A percentile compares a stretch with the other conserved stretches of the same genome.
Evolutionary conservation across 1,140 invertebrate genomes (phyloP).

Genomic region (Penaeus chinensis): DNA sequence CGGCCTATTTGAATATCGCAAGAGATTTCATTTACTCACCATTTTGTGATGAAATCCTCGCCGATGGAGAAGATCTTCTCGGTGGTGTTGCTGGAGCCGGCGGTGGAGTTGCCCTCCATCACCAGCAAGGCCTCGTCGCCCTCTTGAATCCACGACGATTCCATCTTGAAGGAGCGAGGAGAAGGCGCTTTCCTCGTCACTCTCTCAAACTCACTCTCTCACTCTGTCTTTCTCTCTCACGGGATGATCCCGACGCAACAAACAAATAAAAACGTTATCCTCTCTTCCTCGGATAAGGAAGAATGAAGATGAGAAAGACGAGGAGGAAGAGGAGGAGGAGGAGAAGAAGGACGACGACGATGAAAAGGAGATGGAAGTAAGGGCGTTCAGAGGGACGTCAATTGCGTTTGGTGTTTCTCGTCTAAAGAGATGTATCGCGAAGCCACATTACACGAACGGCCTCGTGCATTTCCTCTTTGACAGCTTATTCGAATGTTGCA

Average conservation of each 20-base stretch:
- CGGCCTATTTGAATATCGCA: too few relatives aligned
- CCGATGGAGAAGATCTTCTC: conserved; percentile 56
- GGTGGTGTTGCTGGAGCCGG: conserved; percentile 51
- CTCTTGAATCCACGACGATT: conserved; percentile 20
- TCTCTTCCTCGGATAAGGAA: background rate
- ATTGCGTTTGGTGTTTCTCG: too few relatives aligned
- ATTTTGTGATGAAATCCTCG: conserved; percentile 55
- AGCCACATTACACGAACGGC: too few relatives aligned
- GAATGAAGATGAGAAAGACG: background rate
- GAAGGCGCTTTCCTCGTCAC: background rate
- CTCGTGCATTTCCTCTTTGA: too few relatives aligned
- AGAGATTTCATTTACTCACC: conserved; percentile 26
- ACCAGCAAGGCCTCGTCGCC: conserved; percentile 1
- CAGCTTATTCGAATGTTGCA: too few relatives aligned
- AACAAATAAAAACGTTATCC: too few relatives aligned
- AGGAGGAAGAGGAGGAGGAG: conserved; percentile 4
- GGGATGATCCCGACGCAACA: background rate
- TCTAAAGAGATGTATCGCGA: too few relatives aligned
- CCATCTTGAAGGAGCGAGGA: conserved; percentile 17
- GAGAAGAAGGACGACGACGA: background rate
- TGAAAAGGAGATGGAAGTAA: too few relatives aligned
- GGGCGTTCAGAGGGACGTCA: too few relatives aligned
- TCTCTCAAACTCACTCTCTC: conserved; percentile 3
- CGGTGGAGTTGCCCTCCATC: conserved; percentile 44
- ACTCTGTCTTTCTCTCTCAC: background rate